Percentiles rank a stretch among this genome's conserved stretches.
These are phyloP conservation scores for Eupithecia subfuscata DNA, from an alignment of 2,888 invertebrate genomes.

Conservation along the genomic window DNA sequence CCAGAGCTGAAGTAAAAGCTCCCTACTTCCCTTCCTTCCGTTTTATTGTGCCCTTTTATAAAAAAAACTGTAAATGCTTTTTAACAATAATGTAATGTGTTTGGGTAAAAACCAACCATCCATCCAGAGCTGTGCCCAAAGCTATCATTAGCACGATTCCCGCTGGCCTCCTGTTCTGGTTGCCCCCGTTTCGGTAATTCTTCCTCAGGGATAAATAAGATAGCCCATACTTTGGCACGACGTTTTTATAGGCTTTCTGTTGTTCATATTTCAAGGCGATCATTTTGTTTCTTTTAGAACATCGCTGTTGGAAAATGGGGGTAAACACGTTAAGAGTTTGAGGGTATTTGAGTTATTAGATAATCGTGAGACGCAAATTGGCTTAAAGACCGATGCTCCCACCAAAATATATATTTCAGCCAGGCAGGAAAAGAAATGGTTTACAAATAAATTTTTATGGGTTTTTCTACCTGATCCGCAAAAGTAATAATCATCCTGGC, in stretches of 20 bases:
- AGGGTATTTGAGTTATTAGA: not conserved
- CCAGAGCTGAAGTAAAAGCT: not conserved
- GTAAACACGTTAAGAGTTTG: not conserved
- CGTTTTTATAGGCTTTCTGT: constrained; percentile 40
- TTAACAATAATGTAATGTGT: not conserved
- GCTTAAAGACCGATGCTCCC: not conserved
- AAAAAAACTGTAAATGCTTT: not conserved
- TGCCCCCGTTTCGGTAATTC: constrained; percentile 44
- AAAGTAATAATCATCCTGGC: not conserved
- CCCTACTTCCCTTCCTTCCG: not conserved
- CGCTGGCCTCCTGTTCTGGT: constrained; percentile 42
- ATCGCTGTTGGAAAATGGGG: not conserved
- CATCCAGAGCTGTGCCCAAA: constrained; percentile 11
- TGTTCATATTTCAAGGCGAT: constrained; percentile 34
- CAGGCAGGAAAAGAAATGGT: not conserved
- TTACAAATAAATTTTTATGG: not conserved
- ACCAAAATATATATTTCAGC: not conserved
- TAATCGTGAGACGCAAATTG: not conserved
- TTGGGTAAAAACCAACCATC: constrained; percentile 13
- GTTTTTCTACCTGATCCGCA: not conserved
- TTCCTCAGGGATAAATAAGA: constrained; percentile 46
- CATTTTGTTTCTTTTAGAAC: constrained; percentile 5
- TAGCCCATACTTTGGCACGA: constrained; percentile 41
- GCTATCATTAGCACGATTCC: constrained; percentile 38
- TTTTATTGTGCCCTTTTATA: not conserved